Evolutionary conservation across 2,113 vertebrate genomes (phyloP).

Genomic region (Neotoma lepida): DNA sequence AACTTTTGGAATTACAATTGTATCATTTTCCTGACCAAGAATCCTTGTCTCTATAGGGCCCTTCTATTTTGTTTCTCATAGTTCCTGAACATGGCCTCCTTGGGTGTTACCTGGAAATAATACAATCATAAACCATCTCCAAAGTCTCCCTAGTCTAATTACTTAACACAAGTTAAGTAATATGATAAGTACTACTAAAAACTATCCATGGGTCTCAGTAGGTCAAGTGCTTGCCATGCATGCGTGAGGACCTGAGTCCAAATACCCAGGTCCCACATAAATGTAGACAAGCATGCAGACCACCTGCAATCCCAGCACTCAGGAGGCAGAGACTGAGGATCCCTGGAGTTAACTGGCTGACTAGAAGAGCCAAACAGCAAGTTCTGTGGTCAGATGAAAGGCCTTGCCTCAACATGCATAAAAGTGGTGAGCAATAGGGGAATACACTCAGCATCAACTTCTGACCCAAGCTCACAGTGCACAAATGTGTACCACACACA

Average conservation of each 20-base stretch:
- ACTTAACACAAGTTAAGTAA: constrained; percentile 21
- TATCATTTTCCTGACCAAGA: constrained; percentile 55
- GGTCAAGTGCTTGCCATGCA: no score
- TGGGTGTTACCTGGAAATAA: constrained; percentile 16
- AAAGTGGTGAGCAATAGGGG: background rate
- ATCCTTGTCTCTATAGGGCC: background rate
- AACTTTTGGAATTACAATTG: constrained; percentile 76
- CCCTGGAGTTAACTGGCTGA: background rate
- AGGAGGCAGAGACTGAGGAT: background rate
- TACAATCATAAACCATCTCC: background rate
- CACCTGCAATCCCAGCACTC: background rate
- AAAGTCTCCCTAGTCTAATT: constrained; percentile 6
- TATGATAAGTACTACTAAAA: constrained; percentile 44
- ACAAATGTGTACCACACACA: background rate
- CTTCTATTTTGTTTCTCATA: constrained; percentile 33
- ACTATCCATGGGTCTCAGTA: background rate
- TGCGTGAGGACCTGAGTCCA: no score
- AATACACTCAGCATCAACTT: no score
- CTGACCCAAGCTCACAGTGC: background rate
- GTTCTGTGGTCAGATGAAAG: background rate
- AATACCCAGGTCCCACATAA: no score
- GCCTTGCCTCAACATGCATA: background rate
- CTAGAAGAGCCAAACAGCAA: background rate
- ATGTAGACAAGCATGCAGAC: background rate
- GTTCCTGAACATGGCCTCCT: background rate